Evolutionary conservation across 2,113 vertebrate species (phyloP).

Genomic region (Taxidea taxus): DNA sequence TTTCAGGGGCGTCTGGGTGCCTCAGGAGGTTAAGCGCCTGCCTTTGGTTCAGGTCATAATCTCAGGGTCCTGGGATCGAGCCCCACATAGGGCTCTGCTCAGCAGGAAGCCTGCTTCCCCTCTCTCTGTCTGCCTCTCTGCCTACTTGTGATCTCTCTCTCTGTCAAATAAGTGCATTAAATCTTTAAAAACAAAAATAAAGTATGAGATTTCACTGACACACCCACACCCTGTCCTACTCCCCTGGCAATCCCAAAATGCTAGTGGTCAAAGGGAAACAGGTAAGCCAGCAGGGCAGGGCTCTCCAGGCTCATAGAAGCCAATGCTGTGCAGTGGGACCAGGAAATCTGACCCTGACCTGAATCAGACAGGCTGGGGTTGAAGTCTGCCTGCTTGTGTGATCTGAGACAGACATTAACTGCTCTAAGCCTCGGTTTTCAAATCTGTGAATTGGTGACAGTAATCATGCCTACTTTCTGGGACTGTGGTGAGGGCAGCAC

Average conservation of each 20-base stretch:
- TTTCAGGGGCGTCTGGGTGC: too few species aligned
- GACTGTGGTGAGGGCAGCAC: neutral
- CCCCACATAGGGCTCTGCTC: too few species aligned
- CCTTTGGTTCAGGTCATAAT: too few species aligned
- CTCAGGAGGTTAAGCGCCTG: too few species aligned
- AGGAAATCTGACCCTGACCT: neutral
- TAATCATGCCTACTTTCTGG: neutral
- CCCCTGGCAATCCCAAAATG: neutral
- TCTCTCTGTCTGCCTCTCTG: too few species aligned
- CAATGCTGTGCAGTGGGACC: neutral
- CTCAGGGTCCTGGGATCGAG: too few species aligned
- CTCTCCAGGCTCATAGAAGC: neutral
- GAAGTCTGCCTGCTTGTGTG: neutral
- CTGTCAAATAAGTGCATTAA: too few species aligned
- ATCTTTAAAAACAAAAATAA: neutral
- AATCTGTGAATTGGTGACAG: neutral
- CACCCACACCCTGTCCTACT: neutral
- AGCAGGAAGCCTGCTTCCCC: too few species aligned
- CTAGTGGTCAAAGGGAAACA: neutral
- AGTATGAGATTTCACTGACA: neutral
- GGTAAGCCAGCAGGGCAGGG: neutral
- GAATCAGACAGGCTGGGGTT: neutral
- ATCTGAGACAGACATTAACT: neutral
- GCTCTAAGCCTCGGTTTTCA: neutral
- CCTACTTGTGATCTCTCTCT: too few species aligned